phyloP scores from a whole-genome alignment of 2,797 vertebrate species.

The Lepilemur septentrionalis region DNA sequence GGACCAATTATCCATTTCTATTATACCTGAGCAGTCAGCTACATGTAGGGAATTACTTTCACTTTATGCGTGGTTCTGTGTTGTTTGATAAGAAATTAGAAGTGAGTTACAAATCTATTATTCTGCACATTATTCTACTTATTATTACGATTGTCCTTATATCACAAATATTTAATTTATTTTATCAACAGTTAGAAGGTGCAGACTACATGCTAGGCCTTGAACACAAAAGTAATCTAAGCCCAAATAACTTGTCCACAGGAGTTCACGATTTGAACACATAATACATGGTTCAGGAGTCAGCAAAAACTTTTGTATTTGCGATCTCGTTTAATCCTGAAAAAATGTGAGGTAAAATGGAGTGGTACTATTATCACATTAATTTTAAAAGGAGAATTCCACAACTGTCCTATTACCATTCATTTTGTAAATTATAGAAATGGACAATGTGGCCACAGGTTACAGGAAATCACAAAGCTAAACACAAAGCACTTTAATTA shows the following conservation, averaged over 20 bases:
- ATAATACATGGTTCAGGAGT: neutral
- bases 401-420: neutral
- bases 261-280: neutral
- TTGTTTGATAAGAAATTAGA: neutral
- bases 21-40: neutral
- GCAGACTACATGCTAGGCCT: neutral
- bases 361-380: neutral
- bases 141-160: neutral
- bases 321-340: neutral
- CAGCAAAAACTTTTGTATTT: neutral
- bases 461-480: neutral
- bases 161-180: neutral
- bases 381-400: neutral
- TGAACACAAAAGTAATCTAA: neutral
- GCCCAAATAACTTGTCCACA: too few species aligned
- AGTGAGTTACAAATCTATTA: neutral
- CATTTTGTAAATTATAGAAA: neutral
- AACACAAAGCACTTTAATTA: neutral
- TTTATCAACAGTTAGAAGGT: neutral
- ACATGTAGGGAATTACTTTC: neutral
- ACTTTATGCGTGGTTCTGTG: neutral
- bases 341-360: neutral
- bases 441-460: neutral
- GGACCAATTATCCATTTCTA: neutral
- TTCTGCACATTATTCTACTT: neutral